Conservation (phyloP, 1,140 invertebrate genomes). For the Sycobia sp. region DNA sequence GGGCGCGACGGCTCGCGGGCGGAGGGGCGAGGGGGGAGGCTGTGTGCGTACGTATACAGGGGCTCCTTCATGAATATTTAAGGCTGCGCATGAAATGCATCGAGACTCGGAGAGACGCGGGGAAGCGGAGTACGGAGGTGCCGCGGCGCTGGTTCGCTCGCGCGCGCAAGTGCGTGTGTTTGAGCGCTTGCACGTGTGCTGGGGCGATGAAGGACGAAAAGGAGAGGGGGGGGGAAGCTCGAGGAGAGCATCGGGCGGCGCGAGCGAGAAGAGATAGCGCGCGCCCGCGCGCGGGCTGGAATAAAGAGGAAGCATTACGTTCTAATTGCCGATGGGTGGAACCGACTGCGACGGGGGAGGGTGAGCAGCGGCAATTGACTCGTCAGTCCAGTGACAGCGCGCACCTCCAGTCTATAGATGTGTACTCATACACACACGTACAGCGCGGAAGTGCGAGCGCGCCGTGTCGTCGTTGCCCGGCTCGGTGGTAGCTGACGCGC, state of each 20-base stretch:
- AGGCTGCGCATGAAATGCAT: conserved; percentile 13
- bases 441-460: too few relatives aligned
- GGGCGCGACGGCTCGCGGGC: too few relatives aligned
- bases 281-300: neutral
- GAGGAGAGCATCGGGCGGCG: neutral
- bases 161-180: too few relatives aligned
- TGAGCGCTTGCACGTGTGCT: too few relatives aligned
- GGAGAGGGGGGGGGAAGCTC: neutral
- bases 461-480: too few relatives aligned
- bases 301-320: conserved; percentile 16
- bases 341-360: neutral
- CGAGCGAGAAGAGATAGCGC: neutral
- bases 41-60: too few relatives aligned
- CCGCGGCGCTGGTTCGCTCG: too few relatives aligned
- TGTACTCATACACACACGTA: too few relatives aligned
- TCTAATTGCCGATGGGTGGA: conserved; percentile 13
- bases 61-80: conserved; percentile 26
- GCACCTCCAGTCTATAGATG: too few relatives aligned
- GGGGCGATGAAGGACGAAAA: too few relatives aligned
- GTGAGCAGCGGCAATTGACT: conserved; percentile 15
- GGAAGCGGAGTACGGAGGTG: neutral
- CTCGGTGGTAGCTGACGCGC: neutral
- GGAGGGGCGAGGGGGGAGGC: too few relatives aligned
- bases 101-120: neutral
- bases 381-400: conserved; percentile 10